A percentile compares a stretch with the other conserved stretches of the same genome.
Conservation (phyloP, 2,888 invertebrate genomes). For the Troglohyphantes excavatus region DNA sequence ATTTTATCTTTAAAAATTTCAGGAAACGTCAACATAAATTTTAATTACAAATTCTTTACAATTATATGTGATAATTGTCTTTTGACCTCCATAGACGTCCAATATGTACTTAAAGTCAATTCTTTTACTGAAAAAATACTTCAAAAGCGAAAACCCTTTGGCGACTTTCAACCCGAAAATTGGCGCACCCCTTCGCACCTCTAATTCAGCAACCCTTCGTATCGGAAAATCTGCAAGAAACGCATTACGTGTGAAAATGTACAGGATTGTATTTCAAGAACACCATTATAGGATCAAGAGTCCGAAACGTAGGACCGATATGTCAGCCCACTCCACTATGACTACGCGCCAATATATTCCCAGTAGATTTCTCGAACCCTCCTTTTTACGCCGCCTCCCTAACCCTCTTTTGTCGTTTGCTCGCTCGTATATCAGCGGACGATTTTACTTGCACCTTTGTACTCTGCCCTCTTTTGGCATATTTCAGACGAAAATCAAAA, state of each 20-base stretch:
- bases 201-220: slow-evolving; percentile 38
- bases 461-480: slow-evolving; percentile 57
- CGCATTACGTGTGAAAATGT: slow-evolving; percentile 78
- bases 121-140: too few species aligned
- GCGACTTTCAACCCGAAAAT: not conserved
- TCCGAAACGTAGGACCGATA: slow-evolving; percentile 68
- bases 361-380: slow-evolving; percentile 56
- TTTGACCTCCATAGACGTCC: too few species aligned
- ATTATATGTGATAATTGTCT: too few species aligned
- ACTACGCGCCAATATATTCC: slow-evolving; percentile 77
- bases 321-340: slow-evolving; percentile 64
- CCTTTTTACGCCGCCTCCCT: slow-evolving; percentile 37
- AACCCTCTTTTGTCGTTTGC: slow-evolving; percentile 70
- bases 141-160: not conserved
- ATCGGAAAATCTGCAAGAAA: slow-evolving; percentile 78
- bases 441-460: slow-evolving; percentile 71
- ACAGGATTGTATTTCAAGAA: slow-evolving; percentile 78
- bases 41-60: too few species aligned
- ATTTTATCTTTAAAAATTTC: too few species aligned
- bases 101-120: too few species aligned
- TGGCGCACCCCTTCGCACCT: slow-evolving; percentile 44
- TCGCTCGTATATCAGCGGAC: slow-evolving; percentile 74
- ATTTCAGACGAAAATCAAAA: slow-evolving; percentile 77
- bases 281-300: slow-evolving; percentile 78
- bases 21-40: too few species aligned